phyloP scores from a whole-genome alignment of 2,797 vertebrate genomes.

The Lagocephalus sceleratus region DNA sequence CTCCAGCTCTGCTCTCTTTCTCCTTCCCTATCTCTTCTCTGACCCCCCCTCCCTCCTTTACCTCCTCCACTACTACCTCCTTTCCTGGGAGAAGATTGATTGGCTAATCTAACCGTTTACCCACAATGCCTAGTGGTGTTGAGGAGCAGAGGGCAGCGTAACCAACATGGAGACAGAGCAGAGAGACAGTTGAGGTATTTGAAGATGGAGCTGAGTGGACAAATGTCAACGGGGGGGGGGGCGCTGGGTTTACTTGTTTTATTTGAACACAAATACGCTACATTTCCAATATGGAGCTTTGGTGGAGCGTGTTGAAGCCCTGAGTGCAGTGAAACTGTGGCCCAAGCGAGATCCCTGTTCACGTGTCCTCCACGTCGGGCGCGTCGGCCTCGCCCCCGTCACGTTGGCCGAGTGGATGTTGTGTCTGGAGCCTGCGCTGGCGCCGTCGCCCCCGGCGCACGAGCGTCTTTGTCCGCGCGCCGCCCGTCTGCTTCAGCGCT shows the following conservation, averaged over 20 bases:
- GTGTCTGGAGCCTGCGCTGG: slow-evolving; percentile 67
- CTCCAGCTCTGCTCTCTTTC: neutral
- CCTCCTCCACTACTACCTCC: slow-evolving; percentile 36
- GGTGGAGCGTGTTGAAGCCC: too few relatives aligned
- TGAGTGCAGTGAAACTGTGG: neutral
- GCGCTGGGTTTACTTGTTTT: neutral
- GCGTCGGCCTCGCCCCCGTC: slow-evolving; percentile 42
- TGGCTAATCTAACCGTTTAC: slow-evolving; percentile 75
- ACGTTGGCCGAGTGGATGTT: slow-evolving; percentile 61
- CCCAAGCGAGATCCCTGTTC: too few relatives aligned
- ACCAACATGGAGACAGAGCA: slow-evolving; percentile 47
- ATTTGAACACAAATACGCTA: neutral
- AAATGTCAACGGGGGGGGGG: slow-evolving; percentile 24
- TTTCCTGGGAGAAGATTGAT: slow-evolving; percentile 71
- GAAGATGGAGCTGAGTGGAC: slow-evolving; percentile 38
- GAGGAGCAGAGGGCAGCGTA: slow-evolving; percentile 50
- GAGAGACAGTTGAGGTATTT: slow-evolving; percentile 31
- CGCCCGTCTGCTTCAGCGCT: slow-evolving; percentile 48
- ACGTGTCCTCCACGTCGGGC: slow-evolving; percentile 31
- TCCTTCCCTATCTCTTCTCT: slow-evolving; percentile 1
- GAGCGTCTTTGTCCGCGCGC: slow-evolving; percentile 9
- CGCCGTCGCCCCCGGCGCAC: slow-evolving; percentile 46
- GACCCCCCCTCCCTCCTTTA: slow-evolving; percentile 5
- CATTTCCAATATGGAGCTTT: neutral
- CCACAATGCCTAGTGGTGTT: slow-evolving; percentile 65